Evolutionary conservation across 2,113 vertebrate genomes (phyloP).

Genomic region (Eptesicus fuscus): DNA sequence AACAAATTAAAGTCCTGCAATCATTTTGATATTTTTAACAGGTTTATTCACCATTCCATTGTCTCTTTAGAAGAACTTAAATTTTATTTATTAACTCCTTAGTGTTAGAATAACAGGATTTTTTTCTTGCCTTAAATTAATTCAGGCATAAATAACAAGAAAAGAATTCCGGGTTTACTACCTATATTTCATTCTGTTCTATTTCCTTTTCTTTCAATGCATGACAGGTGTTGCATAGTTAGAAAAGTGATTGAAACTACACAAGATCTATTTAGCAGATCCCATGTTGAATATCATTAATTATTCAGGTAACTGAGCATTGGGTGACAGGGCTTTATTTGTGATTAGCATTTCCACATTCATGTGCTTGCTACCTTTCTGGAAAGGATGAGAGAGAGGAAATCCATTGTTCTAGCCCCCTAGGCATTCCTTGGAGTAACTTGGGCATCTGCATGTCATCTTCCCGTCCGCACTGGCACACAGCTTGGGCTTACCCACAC

Average conservation of each 20-base stretch:
- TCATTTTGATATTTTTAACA: background rate
- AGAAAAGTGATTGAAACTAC: background rate
- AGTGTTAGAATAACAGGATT: background rate
- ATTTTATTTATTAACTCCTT: background rate
- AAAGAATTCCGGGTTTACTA: background rate
- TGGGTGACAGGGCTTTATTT: background rate
- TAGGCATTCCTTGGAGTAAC: background rate
- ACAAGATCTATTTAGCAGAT: background rate
- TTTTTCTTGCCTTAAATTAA: background rate
- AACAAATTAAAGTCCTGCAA: background rate
- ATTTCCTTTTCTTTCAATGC: background rate
- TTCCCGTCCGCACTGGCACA: rapidly evolving
- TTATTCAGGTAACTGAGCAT: background rate
- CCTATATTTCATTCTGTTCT: background rate
- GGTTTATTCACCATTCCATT: background rate
- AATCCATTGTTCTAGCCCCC: background rate
- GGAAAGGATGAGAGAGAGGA: background rate
- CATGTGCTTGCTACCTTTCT: background rate
- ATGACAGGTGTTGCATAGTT: background rate
- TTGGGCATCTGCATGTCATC: background rate
- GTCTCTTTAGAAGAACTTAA: background rate
- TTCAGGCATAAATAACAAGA: background rate
- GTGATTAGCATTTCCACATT: background rate
- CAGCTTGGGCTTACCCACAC: background rate
- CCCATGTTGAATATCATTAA: background rate